A percentile compares a stretch with the other conserved stretches of the same genome.
Conservation (phyloP, 2,113 vertebrate genomes). For the Poecile atricapillus region DNA sequence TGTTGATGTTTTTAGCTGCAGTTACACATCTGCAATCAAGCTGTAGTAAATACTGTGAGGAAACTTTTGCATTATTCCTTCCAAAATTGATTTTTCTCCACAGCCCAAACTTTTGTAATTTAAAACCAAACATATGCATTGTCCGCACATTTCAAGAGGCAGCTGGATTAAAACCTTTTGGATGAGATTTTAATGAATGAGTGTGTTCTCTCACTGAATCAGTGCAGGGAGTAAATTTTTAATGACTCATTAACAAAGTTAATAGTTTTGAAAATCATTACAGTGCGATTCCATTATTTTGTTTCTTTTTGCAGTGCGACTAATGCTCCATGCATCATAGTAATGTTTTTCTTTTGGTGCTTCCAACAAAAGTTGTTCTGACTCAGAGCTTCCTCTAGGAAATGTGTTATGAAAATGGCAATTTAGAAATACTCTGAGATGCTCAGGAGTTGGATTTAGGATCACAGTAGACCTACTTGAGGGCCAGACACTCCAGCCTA, state of each 20-base stretch:
- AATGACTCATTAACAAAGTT: slow-evolving; percentile 62
- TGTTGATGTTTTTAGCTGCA: not conserved
- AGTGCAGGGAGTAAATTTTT: slow-evolving; percentile 51
- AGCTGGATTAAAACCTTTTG: slow-evolving; percentile 10
- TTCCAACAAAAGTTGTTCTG: slow-evolving; percentile 22
- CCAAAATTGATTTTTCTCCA: not conserved
- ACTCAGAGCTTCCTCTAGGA: not conserved
- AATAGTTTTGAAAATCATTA: slow-evolving; percentile 61
- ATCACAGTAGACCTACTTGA: not conserved
- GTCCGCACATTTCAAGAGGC: not conserved
- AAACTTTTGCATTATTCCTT: not conserved
- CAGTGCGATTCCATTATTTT: slow-evolving; percentile 29
- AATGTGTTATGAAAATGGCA: not conserved
- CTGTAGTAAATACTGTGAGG: not conserved
- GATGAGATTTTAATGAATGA: slow-evolving; percentile 46
- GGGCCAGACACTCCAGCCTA: not conserved
- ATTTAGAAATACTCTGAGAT: not conserved
- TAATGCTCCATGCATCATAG: slow-evolving; percentile 53
- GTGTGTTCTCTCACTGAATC: slow-evolving; percentile 1
- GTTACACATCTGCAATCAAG: not conserved
- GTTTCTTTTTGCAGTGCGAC: slow-evolving; percentile 13
- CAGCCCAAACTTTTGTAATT: not conserved
- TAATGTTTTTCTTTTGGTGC: slow-evolving; percentile 25
- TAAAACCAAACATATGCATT: not conserved
- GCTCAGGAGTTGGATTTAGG: not conserved